These are phyloP conservation scores for Stegodyphus mimosarum DNA, from an alignment of 1,140 invertebrate species.

Conservation along the genomic window DNA sequence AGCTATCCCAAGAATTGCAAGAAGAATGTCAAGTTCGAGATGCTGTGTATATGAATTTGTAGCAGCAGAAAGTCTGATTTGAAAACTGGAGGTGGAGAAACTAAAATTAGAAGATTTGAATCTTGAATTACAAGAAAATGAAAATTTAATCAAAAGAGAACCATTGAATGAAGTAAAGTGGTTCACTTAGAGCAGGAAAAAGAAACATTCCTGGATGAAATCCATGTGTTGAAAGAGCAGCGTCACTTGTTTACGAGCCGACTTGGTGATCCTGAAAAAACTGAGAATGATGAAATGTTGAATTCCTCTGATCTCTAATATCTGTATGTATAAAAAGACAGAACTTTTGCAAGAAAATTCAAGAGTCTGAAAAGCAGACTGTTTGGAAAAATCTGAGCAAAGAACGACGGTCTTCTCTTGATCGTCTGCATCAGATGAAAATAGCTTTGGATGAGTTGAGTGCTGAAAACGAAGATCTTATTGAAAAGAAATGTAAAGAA, in stretches of 20 bases:
- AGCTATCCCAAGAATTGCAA: conserved; percentile 50
- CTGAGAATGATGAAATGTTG: too few species aligned
- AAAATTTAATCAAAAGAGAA: conserved; percentile 35
- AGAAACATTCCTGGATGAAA: conserved; percentile 41
- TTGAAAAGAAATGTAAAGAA: conserved; percentile 66
- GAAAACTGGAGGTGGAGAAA: conserved; percentile 43
- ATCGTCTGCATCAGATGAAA: conserved; percentile 66
- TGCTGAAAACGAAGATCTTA: conserved; percentile 64
- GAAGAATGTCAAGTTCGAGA: conserved; percentile 52
- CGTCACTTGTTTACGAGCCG: conserved; percentile 39
- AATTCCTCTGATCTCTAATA: too few species aligned
- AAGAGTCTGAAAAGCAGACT: conserved; percentile 64
- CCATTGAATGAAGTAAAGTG: conserved; percentile 12
- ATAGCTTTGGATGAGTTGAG: conserved; percentile 65
- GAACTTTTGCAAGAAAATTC: conserved; percentile 66
- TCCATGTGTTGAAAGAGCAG: conserved; percentile 23
- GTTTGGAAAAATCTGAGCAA: conserved; percentile 64
- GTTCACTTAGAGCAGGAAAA: conserved; percentile 21
- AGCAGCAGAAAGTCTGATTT: conserved; percentile 41
- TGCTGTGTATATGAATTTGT: conserved; percentile 33
- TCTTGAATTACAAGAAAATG: conserved; percentile 14
- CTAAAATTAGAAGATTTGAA: conserved; percentile 45
- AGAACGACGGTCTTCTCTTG: conserved; percentile 64
- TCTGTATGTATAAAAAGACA: too few species aligned
- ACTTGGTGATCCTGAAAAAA: conserved; percentile 49